Conservation (phyloP, 2,797 vertebrate species). For the Lindbergichthys nudifrons region DNA sequence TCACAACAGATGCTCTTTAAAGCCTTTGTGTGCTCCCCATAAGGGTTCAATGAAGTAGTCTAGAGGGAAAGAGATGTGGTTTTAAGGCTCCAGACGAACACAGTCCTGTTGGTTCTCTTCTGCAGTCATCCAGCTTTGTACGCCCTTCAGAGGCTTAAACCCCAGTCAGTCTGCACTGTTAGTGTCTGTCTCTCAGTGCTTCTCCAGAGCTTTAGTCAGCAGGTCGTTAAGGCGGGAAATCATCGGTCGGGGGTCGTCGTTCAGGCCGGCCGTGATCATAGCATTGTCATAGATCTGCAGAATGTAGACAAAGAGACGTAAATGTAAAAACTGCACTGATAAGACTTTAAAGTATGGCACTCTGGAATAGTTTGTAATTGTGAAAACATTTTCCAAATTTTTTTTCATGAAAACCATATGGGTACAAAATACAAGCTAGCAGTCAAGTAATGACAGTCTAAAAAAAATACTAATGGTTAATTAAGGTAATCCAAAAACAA, state of each 20-base stretch:
- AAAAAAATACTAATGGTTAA: no score
- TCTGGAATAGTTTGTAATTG: neutral
- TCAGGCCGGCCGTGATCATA: conserved; percentile 95
- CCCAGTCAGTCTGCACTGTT: conserved; percentile 14
- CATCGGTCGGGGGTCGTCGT: conserved; percentile 95
- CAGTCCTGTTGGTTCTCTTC: neutral
- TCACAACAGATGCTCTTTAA: conserved; percentile 2
- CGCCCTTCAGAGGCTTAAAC: neutral
- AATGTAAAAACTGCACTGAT: neutral
- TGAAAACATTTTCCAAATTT: neutral
- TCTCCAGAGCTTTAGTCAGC: conserved; percentile 90
- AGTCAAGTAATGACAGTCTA: no score
- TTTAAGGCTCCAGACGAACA: conserved; percentile 19
- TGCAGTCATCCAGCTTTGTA: conserved; percentile 1
- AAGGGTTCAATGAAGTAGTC: neutral
- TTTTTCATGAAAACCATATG: no score
- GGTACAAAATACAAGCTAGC: no score
- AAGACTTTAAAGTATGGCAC: neutral
- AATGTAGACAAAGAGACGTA: neutral
- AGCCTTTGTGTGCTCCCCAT: conserved; percentile 11
- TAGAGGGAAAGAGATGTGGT: neutral
- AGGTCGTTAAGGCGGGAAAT: conserved; percentile 91
- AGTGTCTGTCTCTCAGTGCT: conserved; percentile 84
- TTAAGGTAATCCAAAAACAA: no score
- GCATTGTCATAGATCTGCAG: conserved; percentile 95